Percentiles rank a stretch among this genome's conserved stretches.
These are phyloP conservation scores for Menidia beryllina DNA, from an alignment of 2,113 vertebrate genomes.

Conservation along the genomic window DNA sequence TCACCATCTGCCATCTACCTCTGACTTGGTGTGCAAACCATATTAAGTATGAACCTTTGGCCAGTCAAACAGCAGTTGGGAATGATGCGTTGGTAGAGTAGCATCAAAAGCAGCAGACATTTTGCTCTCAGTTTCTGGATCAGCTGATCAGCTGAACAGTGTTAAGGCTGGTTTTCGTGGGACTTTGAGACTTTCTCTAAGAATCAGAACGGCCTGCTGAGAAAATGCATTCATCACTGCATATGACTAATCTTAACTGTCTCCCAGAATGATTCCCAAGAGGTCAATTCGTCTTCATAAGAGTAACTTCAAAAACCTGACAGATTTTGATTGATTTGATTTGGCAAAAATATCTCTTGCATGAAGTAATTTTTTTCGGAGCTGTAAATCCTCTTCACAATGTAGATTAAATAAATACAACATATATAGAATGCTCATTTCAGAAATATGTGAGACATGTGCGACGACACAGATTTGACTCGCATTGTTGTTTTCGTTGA, in stretches of 20 bases:
- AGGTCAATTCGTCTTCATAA: conserved; percentile 42
- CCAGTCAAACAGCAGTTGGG: too few species aligned
- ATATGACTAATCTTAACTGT: conserved; percentile 17
- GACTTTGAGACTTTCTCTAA: background rate
- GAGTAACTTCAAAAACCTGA: background rate
- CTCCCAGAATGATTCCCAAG: conserved; percentile 27
- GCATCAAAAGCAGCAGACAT: too few species aligned
- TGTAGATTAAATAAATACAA: too few species aligned
- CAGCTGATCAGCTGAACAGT: conserved; percentile 1
- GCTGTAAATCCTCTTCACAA: conserved; percentile 23
- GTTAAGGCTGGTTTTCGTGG: conserved; percentile 6
- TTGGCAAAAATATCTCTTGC: background rate
- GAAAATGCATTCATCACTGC: conserved; percentile 15
- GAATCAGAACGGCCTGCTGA: background rate
- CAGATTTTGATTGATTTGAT: conserved; percentile 16
- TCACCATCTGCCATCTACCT: background rate
- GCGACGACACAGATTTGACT: too few species aligned
- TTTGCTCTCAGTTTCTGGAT: background rate
- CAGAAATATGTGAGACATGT: too few species aligned
- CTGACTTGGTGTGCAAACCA: too few species aligned
- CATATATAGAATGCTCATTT: too few species aligned
- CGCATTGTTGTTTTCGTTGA: too few species aligned
- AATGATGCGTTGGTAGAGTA: too few species aligned
- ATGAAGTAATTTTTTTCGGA: conserved; percentile 6
- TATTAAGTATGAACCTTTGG: too few species aligned